Evolutionary conservation across 2,888 invertebrate genomes (phyloP).

Genomic region (Embidobia sp.): DNA sequence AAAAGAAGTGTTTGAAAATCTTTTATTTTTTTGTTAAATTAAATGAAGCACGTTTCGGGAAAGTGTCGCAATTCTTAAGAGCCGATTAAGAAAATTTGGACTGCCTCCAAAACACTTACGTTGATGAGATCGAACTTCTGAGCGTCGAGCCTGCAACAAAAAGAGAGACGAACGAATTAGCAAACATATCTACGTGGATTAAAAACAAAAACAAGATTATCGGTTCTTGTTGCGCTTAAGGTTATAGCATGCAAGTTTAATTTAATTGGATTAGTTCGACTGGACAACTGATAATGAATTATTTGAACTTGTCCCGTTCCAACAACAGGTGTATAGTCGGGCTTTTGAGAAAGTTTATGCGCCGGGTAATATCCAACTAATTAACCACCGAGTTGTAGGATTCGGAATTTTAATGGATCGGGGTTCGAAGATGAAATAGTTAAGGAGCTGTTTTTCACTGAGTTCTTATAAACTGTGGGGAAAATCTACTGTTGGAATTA

Average conservation of each 20-base stretch:
- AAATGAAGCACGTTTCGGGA: too few species aligned
- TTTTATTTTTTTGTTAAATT: too few species aligned
- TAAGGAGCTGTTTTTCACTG: constrained; percentile 13
- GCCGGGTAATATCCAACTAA: constrained; percentile 45
- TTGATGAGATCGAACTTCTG: constrained; percentile 94
- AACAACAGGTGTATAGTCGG: constrained; percentile 21
- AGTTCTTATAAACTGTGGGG: constrained; percentile 64
- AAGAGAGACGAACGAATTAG: constrained; percentile 54
- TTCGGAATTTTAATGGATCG: constrained; percentile 45
- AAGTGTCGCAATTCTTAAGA: too few species aligned
- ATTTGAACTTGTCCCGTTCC: constrained; percentile 38
- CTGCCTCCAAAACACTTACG: constrained; percentile 85
- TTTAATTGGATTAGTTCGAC: constrained; percentile 45
- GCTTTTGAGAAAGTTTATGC: constrained; percentile 47
- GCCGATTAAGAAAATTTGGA: too few species aligned
- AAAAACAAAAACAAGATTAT: too few species aligned
- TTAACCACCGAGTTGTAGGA: constrained; percentile 43
- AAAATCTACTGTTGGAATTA: too few species aligned
- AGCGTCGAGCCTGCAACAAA: constrained; percentile 88
- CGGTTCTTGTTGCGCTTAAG: constrained; percentile 5
- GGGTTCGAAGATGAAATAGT: constrained; percentile 35
- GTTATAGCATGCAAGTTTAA: constrained; percentile 31
- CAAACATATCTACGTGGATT: constrained; percentile 10
- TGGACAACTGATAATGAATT: constrained; percentile 50
- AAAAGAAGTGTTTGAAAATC: too few species aligned